These are phyloP conservation scores for Maconellicoccus hirsutus DNA, from an alignment of 1,140 invertebrate genomes.

Conservation along the genomic window DNA sequence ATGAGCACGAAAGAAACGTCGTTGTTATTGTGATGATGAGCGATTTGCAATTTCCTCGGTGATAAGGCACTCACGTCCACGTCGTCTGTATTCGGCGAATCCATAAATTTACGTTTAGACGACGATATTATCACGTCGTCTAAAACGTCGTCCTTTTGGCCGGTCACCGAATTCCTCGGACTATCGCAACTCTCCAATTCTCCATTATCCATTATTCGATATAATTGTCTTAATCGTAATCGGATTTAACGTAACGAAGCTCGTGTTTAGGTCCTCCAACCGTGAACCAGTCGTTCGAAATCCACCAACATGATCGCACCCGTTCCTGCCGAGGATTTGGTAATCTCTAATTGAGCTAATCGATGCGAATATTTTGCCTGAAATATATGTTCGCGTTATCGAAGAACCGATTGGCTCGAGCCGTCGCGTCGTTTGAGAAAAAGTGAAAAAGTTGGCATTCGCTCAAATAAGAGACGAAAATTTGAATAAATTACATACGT, in stretches of 20 bases:
- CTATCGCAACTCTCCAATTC: not conserved
- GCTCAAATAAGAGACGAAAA: not conserved
- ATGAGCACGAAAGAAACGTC: conserved; percentile 16
- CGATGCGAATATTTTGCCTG: no score
- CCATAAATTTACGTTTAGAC: conserved; percentile 15
- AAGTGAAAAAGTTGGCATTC: not conserved
- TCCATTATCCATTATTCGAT: not conserved
- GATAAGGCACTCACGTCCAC: conserved; percentile 6
- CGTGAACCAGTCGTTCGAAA: conserved; percentile 14
- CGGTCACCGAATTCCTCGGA: not conserved
- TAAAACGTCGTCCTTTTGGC: conserved; percentile 2
- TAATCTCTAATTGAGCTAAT: no score
- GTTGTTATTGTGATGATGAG: conserved; percentile 16
- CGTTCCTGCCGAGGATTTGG: not conserved
- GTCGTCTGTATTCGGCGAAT: not conserved
- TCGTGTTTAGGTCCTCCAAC: conserved; percentile 4
- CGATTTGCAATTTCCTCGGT: conserved; percentile 7
- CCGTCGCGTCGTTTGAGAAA: not conserved
- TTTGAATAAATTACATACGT: not conserved
- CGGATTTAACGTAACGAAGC: not conserved
- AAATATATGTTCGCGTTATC: no score
- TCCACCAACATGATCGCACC: not conserved
- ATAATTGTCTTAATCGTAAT: not conserved
- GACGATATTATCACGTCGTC: not conserved
- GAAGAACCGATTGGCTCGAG: no score